Base-by-base conservation (phyloP, 2,113 vertebrate genomes). In the Amia ocellicauda region DNA sequence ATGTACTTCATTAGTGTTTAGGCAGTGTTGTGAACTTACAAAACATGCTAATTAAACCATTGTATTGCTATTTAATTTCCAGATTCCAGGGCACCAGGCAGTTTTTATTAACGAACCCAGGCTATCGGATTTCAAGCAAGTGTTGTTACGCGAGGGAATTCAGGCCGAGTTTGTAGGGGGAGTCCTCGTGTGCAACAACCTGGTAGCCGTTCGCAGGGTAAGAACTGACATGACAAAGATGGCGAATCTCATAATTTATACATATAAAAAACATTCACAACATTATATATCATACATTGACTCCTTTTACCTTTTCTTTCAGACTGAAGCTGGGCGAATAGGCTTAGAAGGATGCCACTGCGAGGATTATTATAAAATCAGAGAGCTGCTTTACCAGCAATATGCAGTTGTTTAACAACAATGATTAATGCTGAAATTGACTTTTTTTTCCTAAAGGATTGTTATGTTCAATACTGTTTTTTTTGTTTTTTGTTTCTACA, bases 61-160 rank as follows among this genome's bases (percentile, higher is more conserved):
- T 41, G 20, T 45, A 62, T 31, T 23, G 22, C 13, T 53, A 31
- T 16, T 40, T 22, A 16, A 17, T 24, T 58, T 69, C 70, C 81
- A 99, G 97, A 89, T 94, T 78, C 86, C 91, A 28, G 97, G 96
- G 66, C 97, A 99, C 82, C 93, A 97, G 80, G 96, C 97, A 1
- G 95, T 99, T 69, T 99, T 99, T 80, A 98, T 99, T 91, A 99
- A 99, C 53, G 97, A 99, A 79, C 97, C 97, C 9, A 89, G 97
- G 22, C 85, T 99, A 3, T 99, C 95, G 8, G 97, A 99, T 89
- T 99, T 99, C 82, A 99, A 99, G 78, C 97, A 99, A 81, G 95
- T 99, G 70, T 92, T 99, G 49, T 74, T 99, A 70, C 83, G 94
- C 62, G 97, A 99, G 69, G 96, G 97, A 27, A 95, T 99, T 69